phyloP scores from a whole-genome alignment of 2,797 vertebrate genomes.

The Masticophis lateralis region DNA sequence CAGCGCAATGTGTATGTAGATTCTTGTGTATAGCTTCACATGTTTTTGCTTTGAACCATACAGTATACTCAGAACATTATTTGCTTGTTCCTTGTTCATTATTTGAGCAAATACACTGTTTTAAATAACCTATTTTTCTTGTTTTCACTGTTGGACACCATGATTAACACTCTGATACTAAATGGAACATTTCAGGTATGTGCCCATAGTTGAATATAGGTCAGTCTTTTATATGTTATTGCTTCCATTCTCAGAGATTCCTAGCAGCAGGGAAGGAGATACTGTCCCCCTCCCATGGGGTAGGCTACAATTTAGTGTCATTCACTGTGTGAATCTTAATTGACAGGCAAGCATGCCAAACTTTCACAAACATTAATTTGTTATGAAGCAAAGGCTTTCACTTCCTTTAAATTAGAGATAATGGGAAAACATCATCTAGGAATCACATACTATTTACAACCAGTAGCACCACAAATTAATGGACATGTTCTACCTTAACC shows the following conservation, averaged over 20 bases:
- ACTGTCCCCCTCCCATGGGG: not conserved
- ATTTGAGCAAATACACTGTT: not conserved
- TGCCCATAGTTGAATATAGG: not conserved
- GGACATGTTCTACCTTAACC: constrained; percentile 23
- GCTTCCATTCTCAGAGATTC: not conserved
- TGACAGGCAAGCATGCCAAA: constrained; percentile 22
- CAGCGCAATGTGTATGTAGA: not conserved
- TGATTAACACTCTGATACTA: not conserved
- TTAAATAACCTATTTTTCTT: not conserved
- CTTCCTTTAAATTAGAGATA: constrained; percentile 9
- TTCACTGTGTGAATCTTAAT: constrained; percentile 34
- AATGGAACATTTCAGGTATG: not conserved
- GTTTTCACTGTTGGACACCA: not conserved
- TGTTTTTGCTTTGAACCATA: not conserved
- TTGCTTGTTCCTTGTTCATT: not conserved
- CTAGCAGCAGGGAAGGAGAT: not conserved
- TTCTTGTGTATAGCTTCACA: not conserved
- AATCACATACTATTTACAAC: constrained; percentile 48
- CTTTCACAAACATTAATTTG: constrained; percentile 35
- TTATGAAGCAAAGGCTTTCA: constrained; percentile 26
- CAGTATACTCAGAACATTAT: not conserved
- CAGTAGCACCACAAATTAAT: constrained; percentile 53
- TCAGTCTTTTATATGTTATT: not conserved
- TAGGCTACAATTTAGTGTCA: not conserved
- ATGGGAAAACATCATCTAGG: constrained; percentile 44